Evolutionary conservation across 2,113 vertebrate species (phyloP).

Genomic region (Dryoscopus gambensis): DNA sequence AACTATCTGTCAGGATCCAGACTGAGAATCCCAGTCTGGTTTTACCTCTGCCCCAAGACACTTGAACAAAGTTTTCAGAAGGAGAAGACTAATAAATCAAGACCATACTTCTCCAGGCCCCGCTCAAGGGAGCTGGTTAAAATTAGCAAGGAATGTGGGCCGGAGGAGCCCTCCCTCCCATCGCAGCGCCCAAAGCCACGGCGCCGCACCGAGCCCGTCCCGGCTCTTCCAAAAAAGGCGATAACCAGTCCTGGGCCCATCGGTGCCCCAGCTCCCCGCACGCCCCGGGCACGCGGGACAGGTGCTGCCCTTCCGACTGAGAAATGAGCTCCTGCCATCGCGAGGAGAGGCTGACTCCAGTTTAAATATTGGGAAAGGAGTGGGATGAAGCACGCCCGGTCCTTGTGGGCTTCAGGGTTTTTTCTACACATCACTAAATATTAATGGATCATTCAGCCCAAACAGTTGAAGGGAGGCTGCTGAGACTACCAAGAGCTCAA

Average conservation of each 20-base stretch:
- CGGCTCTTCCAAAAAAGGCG: slow-evolving; percentile 53
- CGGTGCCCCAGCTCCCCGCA: fast-evolving
- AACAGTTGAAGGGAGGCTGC: too few relatives aligned
- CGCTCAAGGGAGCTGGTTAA: slow-evolving; percentile 42
- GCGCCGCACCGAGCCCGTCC: background rate
- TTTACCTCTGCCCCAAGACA: background rate
- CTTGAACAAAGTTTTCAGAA: background rate
- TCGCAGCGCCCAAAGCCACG: background rate
- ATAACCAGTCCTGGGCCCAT: background rate
- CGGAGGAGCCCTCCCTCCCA: background rate
- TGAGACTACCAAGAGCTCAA: fast-evolving
- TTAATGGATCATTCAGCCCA: too few relatives aligned
- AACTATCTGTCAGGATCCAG: background rate
- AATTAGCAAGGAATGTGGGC: slow-evolving; percentile 68
- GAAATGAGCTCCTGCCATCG: fast-evolving
- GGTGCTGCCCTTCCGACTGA: fast-evolving
- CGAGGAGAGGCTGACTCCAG: fast-evolving
- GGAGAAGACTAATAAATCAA: slow-evolving; percentile 40
- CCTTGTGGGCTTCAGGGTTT: too few relatives aligned
- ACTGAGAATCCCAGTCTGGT: slow-evolving; percentile 21
- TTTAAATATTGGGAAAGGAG: background rate
- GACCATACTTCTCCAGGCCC: background rate
- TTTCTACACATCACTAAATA: fast-evolving
- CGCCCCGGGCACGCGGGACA: background rate
- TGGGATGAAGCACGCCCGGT: background rate